Conservation (phyloP, 2,888 invertebrate genomes). For the Ommatoiulus sabulosus region DNA sequence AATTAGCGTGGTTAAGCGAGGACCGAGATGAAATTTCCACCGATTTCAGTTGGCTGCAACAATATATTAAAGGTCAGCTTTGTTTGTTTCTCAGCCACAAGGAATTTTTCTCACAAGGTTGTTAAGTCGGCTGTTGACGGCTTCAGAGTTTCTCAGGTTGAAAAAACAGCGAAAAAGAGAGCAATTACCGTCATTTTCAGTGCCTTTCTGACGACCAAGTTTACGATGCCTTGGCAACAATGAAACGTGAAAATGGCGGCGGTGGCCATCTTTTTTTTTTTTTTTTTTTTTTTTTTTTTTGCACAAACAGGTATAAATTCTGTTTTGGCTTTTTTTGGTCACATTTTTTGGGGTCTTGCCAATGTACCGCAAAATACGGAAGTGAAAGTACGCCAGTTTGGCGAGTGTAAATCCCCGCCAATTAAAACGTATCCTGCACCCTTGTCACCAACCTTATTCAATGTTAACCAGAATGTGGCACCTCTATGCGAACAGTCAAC, state of each 20-base stretch:
- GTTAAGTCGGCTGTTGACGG: conserved; percentile 11
- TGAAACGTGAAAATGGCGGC: conserved; percentile 8
- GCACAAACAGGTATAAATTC: not conserved
- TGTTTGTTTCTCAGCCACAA: not conserved
- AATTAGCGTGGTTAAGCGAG: not conserved
- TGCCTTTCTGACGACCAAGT: not conserved
- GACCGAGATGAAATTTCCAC: not conserved
- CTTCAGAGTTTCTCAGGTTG: not conserved
- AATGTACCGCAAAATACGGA: conserved; percentile 21
- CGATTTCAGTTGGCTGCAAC: not conserved
- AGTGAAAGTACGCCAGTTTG: conserved; percentile 31
- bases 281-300: not conserved
- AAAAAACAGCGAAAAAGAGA: conserved; percentile 8
- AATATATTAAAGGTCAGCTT: not conserved
- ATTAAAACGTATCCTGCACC: not conserved
- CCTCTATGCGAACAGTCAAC: not conserved
- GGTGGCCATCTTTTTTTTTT: not conserved
- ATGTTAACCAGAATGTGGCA: not conserved
- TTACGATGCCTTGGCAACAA: conserved; percentile 19
- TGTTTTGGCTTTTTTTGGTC: not conserved
- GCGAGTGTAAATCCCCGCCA: not conserved
- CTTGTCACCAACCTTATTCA: conserved; percentile 2
- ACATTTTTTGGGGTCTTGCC: not conserved
- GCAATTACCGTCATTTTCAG: conserved; percentile 12
- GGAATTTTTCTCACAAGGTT: conserved; percentile 11